Base-by-base conservation (phyloP, 2,113 vertebrate species). In the Syngnathus typhle region DNA sequence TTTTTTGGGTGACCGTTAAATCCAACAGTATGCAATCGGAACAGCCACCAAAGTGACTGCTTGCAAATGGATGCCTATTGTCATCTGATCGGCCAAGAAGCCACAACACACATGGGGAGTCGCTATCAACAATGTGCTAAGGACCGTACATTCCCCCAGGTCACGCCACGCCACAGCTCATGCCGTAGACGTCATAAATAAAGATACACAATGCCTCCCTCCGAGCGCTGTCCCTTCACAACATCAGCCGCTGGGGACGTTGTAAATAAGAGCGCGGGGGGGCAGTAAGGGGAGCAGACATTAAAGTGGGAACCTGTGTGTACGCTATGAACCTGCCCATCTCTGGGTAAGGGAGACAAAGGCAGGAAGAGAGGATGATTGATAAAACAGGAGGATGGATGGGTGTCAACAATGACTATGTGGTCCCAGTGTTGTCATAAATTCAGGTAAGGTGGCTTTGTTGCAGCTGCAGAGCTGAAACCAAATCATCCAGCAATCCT, bases 121-220 rank as follows among this genome's bases (percentile, higher is more conserved):
- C 64, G 54, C 43, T 2, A 63, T 78, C 76, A 62, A 71, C 36
- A 19, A 61, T 63, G 64, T 62, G 65, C 47, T 70, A 6, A 70
- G 61, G 11, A 15, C 5, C 16, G 18, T 49, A 69, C 65, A 43
- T 64, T 36, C 21, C 82, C 72, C 62, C 73, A 71, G 82, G 85
- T 89, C 78, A 74, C 43, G 7, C 67, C 54, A 38, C 68, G 79
- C 84, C 86, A 79, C 76, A 41, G 78, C 74, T 80, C 75, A 64
- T 78, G 76, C 78, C 70, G 72, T 75, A 84, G 81, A 75, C 80
- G 72, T 79, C 82, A 85, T 90, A 90, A 90, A 91, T 88, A 85
- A 82, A 76, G 72, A 69, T 16, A 83, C 19, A 85, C 82, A 89
- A 85, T 79, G 70, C 74, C 65, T 47, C 55, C 70, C 68, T 72